Evolutionary conservation across 2,113 vertebrate species (phyloP), one percentile per base, ranked within the genome.

Genomic region (Centropristis striata): DNA sequence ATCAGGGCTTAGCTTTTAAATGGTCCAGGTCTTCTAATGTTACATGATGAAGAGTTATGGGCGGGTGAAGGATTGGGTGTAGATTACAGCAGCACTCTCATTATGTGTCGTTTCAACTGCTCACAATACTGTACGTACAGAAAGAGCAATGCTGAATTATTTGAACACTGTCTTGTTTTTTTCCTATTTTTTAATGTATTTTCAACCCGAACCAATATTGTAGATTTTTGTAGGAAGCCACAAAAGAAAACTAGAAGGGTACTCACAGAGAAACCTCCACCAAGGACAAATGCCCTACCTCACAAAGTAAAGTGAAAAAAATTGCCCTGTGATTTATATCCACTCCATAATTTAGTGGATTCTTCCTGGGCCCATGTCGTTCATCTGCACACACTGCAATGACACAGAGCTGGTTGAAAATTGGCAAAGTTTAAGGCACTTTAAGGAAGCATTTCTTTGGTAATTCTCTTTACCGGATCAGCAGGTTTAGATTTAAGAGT

Each of bases 1-100:
- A 87, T 77, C 80, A 72, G 69, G 55, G 46, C 42, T 80, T 32
- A 44, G 65, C 76, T 79, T 88, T 89, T 84, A 80, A 88, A 79
- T 81, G 63, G 63, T 54, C 69, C 55, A 65, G 66, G 73, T 88
- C 70, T 71, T 75, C 83, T 88, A 86, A 77, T 81, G 81, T 90
- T 89, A 59, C 84, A 58, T 78, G 64, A 84, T 78, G 69, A 86
- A 87, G 61, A 79, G 76, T 87, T 80, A 85, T 64, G 75, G 60
- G 67, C 5, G 44, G 81, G 67, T 54, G 65, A 67, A 74, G 9
- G 60, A 85, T 63, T 69, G 79, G 79, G 89, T 88, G 77, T 91
- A 67, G 73, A 87, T 93, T 87, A 81, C 77, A 87, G 68, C 74
- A 25, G 60, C 49, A 44, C 50, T 57, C 39, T 89, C 78, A 86